A percentile compares a stretch with the other conserved stretches of the same genome.
Conservation (phyloP, 2,888 invertebrate species). For the Lasius fuliginosus region DNA sequence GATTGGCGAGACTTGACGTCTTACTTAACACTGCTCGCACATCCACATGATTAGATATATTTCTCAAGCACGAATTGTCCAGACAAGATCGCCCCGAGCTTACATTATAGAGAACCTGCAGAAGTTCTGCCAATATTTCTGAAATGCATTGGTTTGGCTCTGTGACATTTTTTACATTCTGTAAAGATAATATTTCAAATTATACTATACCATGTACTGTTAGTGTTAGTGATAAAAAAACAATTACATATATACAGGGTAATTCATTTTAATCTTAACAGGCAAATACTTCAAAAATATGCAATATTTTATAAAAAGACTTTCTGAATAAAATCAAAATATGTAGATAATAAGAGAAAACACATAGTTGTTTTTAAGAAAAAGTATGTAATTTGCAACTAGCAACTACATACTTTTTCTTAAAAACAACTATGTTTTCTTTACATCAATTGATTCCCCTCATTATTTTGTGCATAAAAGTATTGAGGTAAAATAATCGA, state of each 20-base stretch:
- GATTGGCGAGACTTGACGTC: constrained; percentile 75
- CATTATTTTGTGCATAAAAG: no score
- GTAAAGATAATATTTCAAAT: constrained; percentile 6
- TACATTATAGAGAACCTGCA: constrained; percentile 69
- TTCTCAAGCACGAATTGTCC: constrained; percentile 60
- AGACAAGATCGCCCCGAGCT: constrained; percentile 60
- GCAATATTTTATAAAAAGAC: no score
- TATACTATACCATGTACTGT: not conserved
- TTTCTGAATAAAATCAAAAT: no score
- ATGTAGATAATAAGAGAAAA: no score
- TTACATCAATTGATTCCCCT: no score
- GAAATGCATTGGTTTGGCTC: constrained; percentile 80
- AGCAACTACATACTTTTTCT: no score
- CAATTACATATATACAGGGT: not conserved
- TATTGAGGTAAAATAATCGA: no score
- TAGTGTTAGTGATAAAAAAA: not conserved
- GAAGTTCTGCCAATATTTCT: constrained; percentile 79
- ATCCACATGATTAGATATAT: constrained; percentile 65
- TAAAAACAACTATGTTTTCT: no score
- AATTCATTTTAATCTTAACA: no score
- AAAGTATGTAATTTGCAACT: no score
- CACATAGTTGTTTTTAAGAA: no score
- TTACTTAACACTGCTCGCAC: constrained; percentile 77
- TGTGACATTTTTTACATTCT: constrained; percentile 54
- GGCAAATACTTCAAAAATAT: no score